These are phyloP conservation scores for Coleophora flavipennella DNA, from an alignment of 2,888 invertebrate species.

Conservation along the genomic window DNA sequence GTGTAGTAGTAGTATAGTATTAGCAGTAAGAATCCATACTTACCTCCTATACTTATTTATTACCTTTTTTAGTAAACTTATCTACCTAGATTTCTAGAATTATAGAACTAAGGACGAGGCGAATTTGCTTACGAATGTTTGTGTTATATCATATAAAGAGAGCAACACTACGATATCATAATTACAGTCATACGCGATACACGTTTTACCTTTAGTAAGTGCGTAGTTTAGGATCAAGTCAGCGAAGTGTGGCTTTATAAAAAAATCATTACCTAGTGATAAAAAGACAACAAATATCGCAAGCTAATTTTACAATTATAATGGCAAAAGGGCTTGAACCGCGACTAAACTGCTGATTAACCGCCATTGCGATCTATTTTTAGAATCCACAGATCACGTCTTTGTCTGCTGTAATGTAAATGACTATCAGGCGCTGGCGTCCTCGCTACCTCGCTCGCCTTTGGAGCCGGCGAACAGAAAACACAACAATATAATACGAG, in stretches of 20 bases:
- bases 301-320: constrained; percentile 20
- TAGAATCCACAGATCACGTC: constrained; percentile 67
- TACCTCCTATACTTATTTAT: no score
- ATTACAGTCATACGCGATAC: not conserved
- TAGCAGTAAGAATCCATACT: no score
- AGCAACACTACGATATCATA: no score
- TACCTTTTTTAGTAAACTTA: no score
- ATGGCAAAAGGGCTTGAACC: constrained; percentile 42
- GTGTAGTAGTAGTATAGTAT: no score
- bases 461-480: constrained; percentile 37
- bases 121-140: not conserved
- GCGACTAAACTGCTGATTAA: constrained; percentile 62
- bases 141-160: no score
- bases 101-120: no score
- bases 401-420: constrained; percentile 64
- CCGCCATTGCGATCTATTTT: constrained; percentile 58
- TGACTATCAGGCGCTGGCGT: constrained; percentile 42
- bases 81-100: no score
- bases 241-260: no score
- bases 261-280: no score
- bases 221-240: constrained; percentile 1
- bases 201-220: not conserved
- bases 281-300: constrained; percentile 23
- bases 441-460: constrained; percentile 15
- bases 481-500: constrained; percentile 50